phyloP scores from a whole-genome alignment of 2,888 invertebrate species.

The Acanthosepion pharaonis region DNA sequence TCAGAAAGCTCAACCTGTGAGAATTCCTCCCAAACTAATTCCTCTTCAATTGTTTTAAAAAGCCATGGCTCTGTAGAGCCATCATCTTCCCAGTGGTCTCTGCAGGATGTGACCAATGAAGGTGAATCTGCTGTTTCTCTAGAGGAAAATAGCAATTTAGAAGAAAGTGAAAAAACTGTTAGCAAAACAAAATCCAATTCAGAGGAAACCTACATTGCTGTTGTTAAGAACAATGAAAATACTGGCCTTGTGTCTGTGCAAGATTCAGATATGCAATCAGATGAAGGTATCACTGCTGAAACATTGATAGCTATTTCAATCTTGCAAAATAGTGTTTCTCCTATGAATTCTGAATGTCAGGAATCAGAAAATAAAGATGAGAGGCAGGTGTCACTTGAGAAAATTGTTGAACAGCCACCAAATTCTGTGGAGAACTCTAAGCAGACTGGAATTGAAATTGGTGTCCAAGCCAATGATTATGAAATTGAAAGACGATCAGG shows the following conservation, averaged over 20 bases:
- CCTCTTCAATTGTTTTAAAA: not conserved
- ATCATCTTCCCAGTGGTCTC: not conserved
- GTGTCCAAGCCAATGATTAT: conserved; percentile 69
- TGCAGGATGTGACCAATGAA: not conserved
- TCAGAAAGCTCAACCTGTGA: not conserved
- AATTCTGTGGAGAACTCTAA: conserved; percentile 38
- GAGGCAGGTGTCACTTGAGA: not conserved
- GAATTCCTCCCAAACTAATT: not conserved
- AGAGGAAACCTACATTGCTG: not conserved
- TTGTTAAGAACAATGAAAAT: not conserved
- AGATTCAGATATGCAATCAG: not conserved
- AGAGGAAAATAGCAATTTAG: not conserved
- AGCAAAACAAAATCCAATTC: too few species aligned
- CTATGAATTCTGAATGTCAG: not conserved
- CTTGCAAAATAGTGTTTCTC: not conserved
- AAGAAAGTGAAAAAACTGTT: not conserved
- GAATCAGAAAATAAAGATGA: not conserved
- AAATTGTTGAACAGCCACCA: not conserved
- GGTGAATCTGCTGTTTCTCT: not conserved
- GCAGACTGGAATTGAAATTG: conserved; percentile 51
- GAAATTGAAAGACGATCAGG: conserved; percentile 70
- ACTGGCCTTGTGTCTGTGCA: not conserved
- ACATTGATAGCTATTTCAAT: conserved; percentile 35
- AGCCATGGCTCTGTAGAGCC: not conserved
- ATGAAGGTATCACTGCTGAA: not conserved